Percentiles rank a stretch among this genome's conserved stretches.
Conservation (phyloP, 2,888 invertebrate species). For the Pheosia gnoma region DNA sequence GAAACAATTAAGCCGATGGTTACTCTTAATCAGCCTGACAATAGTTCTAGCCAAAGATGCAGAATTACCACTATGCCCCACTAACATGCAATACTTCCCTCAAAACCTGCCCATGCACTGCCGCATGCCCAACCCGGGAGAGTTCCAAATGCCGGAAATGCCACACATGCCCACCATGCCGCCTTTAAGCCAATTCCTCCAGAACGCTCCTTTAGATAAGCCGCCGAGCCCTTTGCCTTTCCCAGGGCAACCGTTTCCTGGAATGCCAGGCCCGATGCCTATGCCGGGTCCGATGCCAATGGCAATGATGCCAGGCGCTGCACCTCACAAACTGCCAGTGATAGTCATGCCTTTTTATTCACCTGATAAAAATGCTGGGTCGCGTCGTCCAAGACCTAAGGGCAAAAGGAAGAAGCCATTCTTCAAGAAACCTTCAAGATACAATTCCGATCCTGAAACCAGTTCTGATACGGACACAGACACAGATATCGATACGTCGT, state of each 20-base stretch:
- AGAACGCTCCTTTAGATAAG: constrained; percentile 41
- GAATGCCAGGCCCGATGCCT: constrained; percentile 26
- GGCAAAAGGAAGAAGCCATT: constrained; percentile 24
- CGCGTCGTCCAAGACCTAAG: constrained; percentile 14
- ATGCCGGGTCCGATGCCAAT: constrained; percentile 21
- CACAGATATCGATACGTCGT: constrained; percentile 19
- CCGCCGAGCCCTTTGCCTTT: constrained; percentile 41
- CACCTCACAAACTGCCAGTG: constrained; percentile 68
- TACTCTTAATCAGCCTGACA: constrained; percentile 36
- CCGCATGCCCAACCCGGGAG: constrained; percentile 57
- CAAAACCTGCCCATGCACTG: constrained; percentile 77
- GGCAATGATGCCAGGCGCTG: constrained; percentile 33
- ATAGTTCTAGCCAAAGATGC: constrained; percentile 43
- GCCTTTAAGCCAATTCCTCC: constrained; percentile 23
- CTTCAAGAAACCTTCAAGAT: constrained; percentile 24
- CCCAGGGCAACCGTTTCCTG: constrained; percentile 41
- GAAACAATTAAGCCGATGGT: constrained; percentile 18
- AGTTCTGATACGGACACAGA: constrained; percentile 16
- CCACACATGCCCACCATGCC: constrained; percentile 14
- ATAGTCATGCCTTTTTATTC: constrained; percentile 79
- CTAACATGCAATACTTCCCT: constrained; percentile 64
- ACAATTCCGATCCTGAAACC: constrained; percentile 12
- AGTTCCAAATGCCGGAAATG: constrained; percentile 9
- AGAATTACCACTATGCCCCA: constrained; percentile 69
- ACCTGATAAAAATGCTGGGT: constrained; percentile 54